Conservation (phyloP, 2,888 invertebrate genomes). For the Cremastinae sp. region DNA sequence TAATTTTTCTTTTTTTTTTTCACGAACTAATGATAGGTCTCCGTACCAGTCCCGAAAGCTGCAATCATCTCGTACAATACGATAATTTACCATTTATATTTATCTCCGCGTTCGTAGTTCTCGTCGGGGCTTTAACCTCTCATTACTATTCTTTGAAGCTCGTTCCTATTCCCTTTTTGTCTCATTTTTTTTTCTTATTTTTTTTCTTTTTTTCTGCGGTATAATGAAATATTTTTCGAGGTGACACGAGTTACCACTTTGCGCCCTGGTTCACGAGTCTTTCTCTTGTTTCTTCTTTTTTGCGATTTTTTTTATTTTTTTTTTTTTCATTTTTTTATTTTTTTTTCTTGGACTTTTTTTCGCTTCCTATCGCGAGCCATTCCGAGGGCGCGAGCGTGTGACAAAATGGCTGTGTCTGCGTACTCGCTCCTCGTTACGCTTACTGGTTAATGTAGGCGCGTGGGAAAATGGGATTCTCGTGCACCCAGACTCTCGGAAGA, state of each 20-base stretch:
- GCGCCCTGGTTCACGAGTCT: conserved; percentile 64
- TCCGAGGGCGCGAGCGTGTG: conserved; percentile 3
- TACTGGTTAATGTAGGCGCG: conserved; percentile 48
- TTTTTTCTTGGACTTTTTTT: neutral
- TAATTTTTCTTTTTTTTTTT: neutral
- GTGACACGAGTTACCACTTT: conserved; percentile 67
- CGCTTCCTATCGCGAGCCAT: neutral
- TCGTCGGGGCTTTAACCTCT: conserved; percentile 20
- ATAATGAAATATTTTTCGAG: conserved; percentile 51
- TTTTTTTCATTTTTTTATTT: neutral
- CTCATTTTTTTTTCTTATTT: neutral
- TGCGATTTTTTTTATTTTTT: neutral
- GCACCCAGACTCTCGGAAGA: neutral
- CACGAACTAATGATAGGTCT: neutral
- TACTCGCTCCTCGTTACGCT: neutral
- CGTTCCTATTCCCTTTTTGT: neutral
- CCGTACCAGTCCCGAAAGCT: neutral
- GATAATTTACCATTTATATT: conserved; percentile 8
- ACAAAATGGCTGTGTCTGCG: neutral
- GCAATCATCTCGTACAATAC: conserved; percentile 15
- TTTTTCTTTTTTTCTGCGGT: conserved; percentile 34
- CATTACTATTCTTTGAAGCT: conserved; percentile 28
- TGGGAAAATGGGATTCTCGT: conserved; percentile 60
- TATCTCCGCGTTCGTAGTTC: neutral
- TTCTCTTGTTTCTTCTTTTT: neutral